Evolutionary conservation across 2,113 vertebrate genomes (phyloP).

Genomic region (Rhombomys opimus): DNA sequence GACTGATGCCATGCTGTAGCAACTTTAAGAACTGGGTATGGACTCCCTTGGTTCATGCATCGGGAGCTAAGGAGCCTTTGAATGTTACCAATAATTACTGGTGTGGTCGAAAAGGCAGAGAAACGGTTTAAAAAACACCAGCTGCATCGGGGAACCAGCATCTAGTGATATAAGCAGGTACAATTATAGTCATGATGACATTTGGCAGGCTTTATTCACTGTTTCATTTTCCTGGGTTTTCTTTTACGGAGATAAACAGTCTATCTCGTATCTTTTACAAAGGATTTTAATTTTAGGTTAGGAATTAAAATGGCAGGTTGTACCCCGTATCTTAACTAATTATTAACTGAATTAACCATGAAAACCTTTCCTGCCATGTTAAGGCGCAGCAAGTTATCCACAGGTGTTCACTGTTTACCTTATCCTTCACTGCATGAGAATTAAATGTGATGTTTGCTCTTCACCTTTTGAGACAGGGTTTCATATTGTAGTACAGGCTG

Average conservation of each 20-base stretch:
- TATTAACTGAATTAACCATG: background rate
- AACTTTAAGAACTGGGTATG: background rate
- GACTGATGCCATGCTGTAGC: background rate
- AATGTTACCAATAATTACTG: background rate
- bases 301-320: background rate
- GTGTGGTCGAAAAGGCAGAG: background rate
- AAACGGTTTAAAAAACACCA: conserved; percentile 7
- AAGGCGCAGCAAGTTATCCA: conserved; percentile 1
- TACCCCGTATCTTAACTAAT: background rate
- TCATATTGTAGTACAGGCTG: background rate
- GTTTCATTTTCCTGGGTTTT: conserved; percentile 37
- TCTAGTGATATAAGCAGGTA: background rate
- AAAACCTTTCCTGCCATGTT: background rate
- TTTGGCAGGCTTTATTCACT: conserved; percentile 8
- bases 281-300: background rate
- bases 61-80: background rate
- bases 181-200: background rate
- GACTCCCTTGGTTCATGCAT: background rate
- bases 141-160: background rate
- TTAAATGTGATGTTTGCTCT: background rate
- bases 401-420: background rate
- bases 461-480: background rate
- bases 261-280: background rate
- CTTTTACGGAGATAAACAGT: background rate
- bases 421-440: background rate